phyloP scores from a whole-genome alignment of 2,113 vertebrate genomes.

The Oncorhynchus gorbuscha region DNA sequence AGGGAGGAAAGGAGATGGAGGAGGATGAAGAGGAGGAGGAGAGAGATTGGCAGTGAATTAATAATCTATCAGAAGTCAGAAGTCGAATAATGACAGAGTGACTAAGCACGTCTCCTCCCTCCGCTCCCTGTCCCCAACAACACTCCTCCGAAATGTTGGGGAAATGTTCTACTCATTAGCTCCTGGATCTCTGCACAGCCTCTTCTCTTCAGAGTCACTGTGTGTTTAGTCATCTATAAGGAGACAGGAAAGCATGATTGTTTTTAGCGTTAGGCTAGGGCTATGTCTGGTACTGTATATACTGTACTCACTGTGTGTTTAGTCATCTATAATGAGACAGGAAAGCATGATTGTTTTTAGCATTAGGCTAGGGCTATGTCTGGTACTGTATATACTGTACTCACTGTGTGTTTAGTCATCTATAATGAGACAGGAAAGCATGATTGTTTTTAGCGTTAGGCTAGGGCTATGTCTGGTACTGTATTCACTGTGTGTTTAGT shows the following conservation, averaged over 20 bases:
- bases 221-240: background rate
- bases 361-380: background rate
- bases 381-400: too few relatives aligned
- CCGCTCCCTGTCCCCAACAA: slow-evolving; percentile 47
- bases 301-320: background rate
- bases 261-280: too few relatives aligned
- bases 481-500: background rate
- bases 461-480: too few relatives aligned
- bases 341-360: background rate
- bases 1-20: background rate
- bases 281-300: too few relatives aligned
- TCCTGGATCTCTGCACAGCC: slow-evolving; percentile 12
- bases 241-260: background rate
- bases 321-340: background rate
- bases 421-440: too few relatives aligned
- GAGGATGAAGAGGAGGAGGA: slow-evolving; percentile 17
- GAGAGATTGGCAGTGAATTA: slow-evolving; percentile 55
- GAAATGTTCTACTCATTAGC: slow-evolving; percentile 44
- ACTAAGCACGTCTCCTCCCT: slow-evolving; percentile 43
- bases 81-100: slow-evolving; percentile 70
- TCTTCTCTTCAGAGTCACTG: slow-evolving; percentile 21
- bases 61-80: slow-evolving; percentile 59
- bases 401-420: too few relatives aligned
- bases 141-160: slow-evolving; percentile 45
- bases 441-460: too few relatives aligned